Percentiles rank a stretch among this genome's conserved stretches.
Conservation (phyloP, 2,888 invertebrate genomes). For the Ichneumon xanthorius region DNA sequence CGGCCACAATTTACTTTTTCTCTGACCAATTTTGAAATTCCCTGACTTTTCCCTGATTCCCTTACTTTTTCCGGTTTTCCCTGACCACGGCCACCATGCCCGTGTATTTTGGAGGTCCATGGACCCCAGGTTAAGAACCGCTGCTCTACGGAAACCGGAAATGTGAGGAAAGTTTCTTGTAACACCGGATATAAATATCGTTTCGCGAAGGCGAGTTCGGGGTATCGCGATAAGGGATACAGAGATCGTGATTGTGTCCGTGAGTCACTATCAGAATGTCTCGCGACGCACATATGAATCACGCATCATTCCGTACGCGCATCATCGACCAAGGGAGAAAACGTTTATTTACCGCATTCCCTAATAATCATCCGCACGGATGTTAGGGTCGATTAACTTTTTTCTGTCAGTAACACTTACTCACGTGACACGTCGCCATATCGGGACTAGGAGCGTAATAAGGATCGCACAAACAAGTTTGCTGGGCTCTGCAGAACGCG, state of each 20-base stretch:
- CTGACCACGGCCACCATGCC: too few species aligned
- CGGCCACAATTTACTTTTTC: too few species aligned
- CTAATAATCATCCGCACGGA: background rate
- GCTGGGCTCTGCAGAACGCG: constrained; percentile 74
- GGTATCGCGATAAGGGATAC: constrained; percentile 1
- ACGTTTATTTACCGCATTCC: constrained; percentile 15
- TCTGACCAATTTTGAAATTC: too few species aligned
- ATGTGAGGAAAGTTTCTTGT: too few species aligned
- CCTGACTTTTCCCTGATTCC: too few species aligned
- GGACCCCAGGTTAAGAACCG: too few species aligned
- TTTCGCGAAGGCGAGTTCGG: background rate
- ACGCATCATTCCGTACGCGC: background rate
- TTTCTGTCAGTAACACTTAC: constrained; percentile 69
- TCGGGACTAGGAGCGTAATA: constrained; percentile 73
- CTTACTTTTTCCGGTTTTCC: too few species aligned
- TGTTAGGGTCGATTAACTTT: background rate
- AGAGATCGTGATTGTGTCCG: constrained; percentile 10
- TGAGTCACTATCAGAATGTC: constrained; percentile 37
- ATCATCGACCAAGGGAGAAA: background rate
- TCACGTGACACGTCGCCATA: constrained; percentile 73
- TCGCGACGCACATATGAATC: constrained; percentile 36
- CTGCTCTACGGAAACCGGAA: background rate
- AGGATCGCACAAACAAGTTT: constrained; percentile 73
- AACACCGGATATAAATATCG: too few species aligned
- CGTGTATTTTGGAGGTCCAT: too few species aligned